Base-by-base conservation (phyloP, 1,140 invertebrate species). In the Papilio dardanus region DNA sequence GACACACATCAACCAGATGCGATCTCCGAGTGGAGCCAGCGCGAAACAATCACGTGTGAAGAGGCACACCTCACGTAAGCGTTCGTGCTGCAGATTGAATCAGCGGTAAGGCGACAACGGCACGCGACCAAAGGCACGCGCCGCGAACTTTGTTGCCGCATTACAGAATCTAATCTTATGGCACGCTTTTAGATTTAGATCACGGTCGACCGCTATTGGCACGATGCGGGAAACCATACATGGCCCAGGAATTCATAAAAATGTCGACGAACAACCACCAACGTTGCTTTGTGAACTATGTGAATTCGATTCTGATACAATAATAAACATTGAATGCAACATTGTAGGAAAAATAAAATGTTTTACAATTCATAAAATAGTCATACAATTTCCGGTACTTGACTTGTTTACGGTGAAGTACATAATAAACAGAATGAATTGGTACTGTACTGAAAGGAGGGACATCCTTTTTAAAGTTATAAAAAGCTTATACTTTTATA, bases 11-110 rank as follows among this genome's bases (percentile, higher is more conserved):
- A 85, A 90, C 75, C 76, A 86, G 90, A 92, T 90, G 83, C 58
- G 79, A 88, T 90, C 88, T 86, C 37, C 58, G 40, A 81, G 82
- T 84, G 82, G 77, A 78, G 81, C 84, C 87, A 83, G 83, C 83
- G 76, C 73, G 75, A 76, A 79, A 88, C 84, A 83, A 89, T 91
- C 91, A 91, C 84, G 90, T 92, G 90, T 93, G 87, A 92, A 88
- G 87, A 84, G 84, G 90, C 86, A 88, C 84, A 84, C 82, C 86
- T 85, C 86, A 85, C 85, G 88, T 89, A 83, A 80, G 83, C 84
- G 79, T 87, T 90, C 90, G 91, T 91, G 90, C 83, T 73, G 71
- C 76, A 87, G 90, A 93, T 92, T 83, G 84, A 71, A 93, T 92
- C 91, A 75, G 80, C 78, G 79, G 83, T 69, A 40, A 75, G 79